Base-by-base conservation (phyloP, 2,888 invertebrate species). In the Acronicta psi region DNA sequence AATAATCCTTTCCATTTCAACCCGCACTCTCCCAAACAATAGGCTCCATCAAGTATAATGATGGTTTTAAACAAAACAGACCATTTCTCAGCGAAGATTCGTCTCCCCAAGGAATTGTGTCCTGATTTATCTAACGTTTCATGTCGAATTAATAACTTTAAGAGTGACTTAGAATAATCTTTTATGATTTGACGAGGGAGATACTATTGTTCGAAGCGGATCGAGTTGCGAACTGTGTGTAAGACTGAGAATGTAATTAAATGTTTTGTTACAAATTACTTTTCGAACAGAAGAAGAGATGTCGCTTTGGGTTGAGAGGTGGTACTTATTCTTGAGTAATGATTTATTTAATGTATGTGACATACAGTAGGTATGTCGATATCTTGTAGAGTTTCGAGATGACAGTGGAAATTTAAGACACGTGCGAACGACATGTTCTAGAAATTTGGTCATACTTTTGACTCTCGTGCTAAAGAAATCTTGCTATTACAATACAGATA, bases 1-100 rank as follows among this genome's bases (percentile, higher is more conserved):
- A 92, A 90, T 92, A 92, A 92, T 91, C 91, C 91, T 89, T 89
- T 88, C 84, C 83, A 86, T 83, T 90, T 83, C 83, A 75, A 84
- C 81, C 75, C 86, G 81, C 85, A 85, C 86, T 89, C 85, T 79
- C 73, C 62, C 75, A 69, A 87, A 93, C 93, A 93, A 93, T 91
- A 84, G 92, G 83, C 83, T 87, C 88, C 88, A 90, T 91, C 90
- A 90, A 85, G 89, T 89, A 86, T 89, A 91, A 91, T 88, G 89
- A 89, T 84, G 88, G 86, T 81, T 84, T 91, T 84, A 90, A 90
- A 92, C 90, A 90, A 93, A 92, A 91, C 87, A 92, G 85, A 82
- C 86, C 86, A 87, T 89, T 88, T 87, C 80, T 76, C 79, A 78
- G 77, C 58, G 68, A 64, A 73, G 77, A 79, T 81, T 75, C 80